Base-by-base conservation (phyloP, 1,140 invertebrate genomes). In the Nebria ingens region DNA sequence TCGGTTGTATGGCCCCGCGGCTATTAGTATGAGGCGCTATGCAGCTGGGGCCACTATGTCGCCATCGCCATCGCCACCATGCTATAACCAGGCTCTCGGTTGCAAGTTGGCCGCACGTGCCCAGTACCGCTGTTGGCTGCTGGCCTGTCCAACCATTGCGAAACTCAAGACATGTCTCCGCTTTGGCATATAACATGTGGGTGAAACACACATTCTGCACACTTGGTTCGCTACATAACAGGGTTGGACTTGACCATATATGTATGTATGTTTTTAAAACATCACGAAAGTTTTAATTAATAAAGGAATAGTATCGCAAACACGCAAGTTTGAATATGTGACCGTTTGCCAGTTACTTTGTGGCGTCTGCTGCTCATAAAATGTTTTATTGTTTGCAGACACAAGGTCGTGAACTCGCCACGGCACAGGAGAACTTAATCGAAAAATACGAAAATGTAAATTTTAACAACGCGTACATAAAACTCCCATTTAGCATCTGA, bases 381-480 rank as follows among this genome's bases (percentile, higher is more conserved):
- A 45, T 11, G 9, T 45, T 45, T 45, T 45, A 45, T 45, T 45
- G 15, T 45, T 45, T 17, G 40, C 40, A 45, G 40, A 45, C n/a
- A n/a, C 40, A 45, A 45, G 40, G 40, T 17, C 40, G 40, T 45
- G 40, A 45, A 45, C 40, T 45, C 40, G n/a, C n/a, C n/a, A n/a
- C n/a, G n/a, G n/a, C n/a, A n/a, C n/a, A n/a, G n/a, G 17, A 45
- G 15, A 17, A 45, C 40, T 45, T 45, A 45, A 45, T 45, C 40
- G 40, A 45, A 45, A 34, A 45, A 45, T 45, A 45, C 40, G 40
- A 45, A 45, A 45, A 45, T 45, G 40, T 45, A 45, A 45, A 45
- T 45, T 45, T 45, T 45, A 45, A 45, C 40, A 11, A 45, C 40
- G 40, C 6, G 40, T 34, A 45, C 40, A 45, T 45, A 45, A 45